Evolutionary conservation across 2,797 vertebrate species (phyloP).

Genomic region (Coregonus ussuriensis): DNA sequence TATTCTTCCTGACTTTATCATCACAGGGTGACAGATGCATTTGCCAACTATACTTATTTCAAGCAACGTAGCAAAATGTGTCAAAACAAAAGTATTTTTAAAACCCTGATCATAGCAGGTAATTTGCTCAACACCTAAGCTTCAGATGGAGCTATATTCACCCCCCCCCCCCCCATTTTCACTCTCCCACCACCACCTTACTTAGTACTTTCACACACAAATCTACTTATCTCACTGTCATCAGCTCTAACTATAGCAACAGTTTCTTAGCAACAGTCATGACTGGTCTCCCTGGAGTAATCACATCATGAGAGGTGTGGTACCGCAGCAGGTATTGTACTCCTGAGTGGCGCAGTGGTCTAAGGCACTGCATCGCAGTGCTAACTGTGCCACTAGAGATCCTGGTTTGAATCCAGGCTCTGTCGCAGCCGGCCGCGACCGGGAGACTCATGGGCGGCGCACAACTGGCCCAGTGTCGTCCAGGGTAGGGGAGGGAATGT

Average conservation of each 20-base stretch:
- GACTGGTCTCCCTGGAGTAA: constrained; percentile 36
- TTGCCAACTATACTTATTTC: neutral
- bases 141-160: neutral
- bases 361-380: too few relatives aligned
- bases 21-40: neutral
- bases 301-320: constrained; percentile 37
- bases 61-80: neutral
- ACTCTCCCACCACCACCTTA: constrained; percentile 15
- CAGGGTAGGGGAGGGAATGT: too few relatives aligned
- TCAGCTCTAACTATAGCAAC: constrained; percentile 39
- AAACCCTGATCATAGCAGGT: neutral
- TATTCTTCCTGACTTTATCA: neutral
- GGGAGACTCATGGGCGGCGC: too few relatives aligned
- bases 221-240: constrained; percentile 40
- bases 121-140: neutral
- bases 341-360: too few relatives aligned
- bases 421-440: too few relatives aligned
- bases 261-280: constrained; percentile 56
- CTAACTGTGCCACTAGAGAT: too few relatives aligned
- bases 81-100: neutral
- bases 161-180: neutral
- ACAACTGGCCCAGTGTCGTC: too few relatives aligned
- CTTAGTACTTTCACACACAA: constrained; percentile 27
- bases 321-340: constrained; percentile 25
- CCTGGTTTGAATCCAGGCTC: too few relatives aligned